phyloP scores from a whole-genome alignment of 2,888 invertebrate genomes.

The Microplitis deprimator region DNA sequence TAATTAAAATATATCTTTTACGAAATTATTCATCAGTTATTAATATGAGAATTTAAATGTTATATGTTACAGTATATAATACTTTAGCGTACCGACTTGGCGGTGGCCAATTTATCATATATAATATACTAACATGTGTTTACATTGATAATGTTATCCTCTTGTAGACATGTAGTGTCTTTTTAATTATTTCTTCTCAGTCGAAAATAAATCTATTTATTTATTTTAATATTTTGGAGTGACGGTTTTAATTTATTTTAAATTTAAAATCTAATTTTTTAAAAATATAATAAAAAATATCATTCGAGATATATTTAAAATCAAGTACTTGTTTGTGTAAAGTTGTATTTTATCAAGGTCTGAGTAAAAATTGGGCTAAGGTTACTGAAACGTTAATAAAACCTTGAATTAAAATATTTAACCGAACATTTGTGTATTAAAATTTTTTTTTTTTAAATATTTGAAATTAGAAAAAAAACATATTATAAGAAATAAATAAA shows the following conservation, averaged over 20 bases:
- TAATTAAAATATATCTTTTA: not conserved
- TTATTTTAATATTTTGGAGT: not conserved
- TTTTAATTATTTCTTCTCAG: not conserved
- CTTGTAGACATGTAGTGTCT: not conserved
- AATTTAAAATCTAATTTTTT: not conserved
- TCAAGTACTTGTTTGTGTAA: not conserved
- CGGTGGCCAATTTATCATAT: not conserved
- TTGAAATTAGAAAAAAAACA: not conserved
- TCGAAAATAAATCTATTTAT: not conserved
- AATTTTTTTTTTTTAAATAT: not conserved
- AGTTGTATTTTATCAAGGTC: not conserved
- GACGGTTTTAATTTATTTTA: not conserved
- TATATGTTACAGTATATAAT: not conserved
- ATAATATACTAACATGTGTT: not conserved
- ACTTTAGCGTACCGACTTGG: not conserved
- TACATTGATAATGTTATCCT: conserved; percentile 7
- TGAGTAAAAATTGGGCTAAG: not conserved
- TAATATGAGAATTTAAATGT: not conserved
- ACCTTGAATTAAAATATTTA: not conserved
- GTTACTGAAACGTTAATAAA: not conserved
- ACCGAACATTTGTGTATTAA: not conserved
- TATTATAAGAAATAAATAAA: not conserved
- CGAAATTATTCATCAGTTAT: not conserved
- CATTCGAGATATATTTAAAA: not conserved
- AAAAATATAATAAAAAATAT: not conserved